A percentile compares a stretch with the other conserved stretches of the same genome.
These are phyloP conservation scores for Eira barbara DNA, from an alignment of 2,113 vertebrate species.

Conservation along the genomic window DNA sequence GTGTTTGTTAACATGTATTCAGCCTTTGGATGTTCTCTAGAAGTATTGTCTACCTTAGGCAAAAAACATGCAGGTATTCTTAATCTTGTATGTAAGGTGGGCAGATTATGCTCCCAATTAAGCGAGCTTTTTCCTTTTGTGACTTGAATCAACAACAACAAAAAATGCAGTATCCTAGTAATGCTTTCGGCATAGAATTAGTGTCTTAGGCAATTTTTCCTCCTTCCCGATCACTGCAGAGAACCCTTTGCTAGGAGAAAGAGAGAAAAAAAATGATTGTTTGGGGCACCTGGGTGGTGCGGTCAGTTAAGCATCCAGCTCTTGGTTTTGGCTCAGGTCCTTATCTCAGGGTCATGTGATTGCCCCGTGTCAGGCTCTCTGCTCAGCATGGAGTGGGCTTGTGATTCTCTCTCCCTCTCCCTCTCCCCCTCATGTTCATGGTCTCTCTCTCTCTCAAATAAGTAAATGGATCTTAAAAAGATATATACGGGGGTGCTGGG, in stretches of 20 bases:
- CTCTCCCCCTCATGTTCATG: neutral
- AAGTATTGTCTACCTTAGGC: neutral
- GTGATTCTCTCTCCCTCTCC: neutral
- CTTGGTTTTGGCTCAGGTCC: neutral
- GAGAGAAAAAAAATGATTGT: neutral
- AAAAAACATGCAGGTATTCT: neutral
- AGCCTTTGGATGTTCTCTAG: neutral
- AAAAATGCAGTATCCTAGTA: neutral
- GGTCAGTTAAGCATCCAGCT: neutral
- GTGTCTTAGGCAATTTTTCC: neutral
- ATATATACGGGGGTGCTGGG: too few species aligned
- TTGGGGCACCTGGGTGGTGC: neutral
- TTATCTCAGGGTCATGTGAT: neutral
- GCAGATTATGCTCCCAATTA: neutral
- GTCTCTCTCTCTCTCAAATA: neutral
- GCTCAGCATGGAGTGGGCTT: neutral
- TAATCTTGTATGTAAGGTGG: neutral
- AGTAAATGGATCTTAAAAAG: neutral
- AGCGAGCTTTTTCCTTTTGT: neutral
- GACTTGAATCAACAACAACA: neutral
- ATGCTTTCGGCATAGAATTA: neutral
- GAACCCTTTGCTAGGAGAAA: neutral
- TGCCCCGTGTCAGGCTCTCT: neutral
- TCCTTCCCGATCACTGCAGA: neutral
- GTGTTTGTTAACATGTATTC: neutral